Evolutionary conservation across 2,888 invertebrate genomes (phyloP), one percentile per base, ranked within the genome.

Genomic region (Xanthia togata): DNA sequence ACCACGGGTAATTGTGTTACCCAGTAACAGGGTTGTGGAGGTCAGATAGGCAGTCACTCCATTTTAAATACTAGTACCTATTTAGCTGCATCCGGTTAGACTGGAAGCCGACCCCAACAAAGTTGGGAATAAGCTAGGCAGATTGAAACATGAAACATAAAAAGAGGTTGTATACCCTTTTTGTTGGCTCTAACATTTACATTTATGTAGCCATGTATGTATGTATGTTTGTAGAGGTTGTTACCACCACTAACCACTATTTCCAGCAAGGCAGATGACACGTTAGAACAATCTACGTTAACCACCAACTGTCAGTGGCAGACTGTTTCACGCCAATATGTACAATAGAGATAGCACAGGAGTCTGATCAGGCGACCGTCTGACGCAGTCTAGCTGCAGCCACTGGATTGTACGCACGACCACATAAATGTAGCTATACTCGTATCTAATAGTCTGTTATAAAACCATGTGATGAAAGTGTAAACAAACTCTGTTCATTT

Each of bases 301-400:
- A 41, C 20, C n/a, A 41, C 20, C 2, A n/a, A 26, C 44, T 72
- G 60, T 44, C 67, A 67, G 59, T 35, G 31, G 44, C 76, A 76
- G 23, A 20, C 17, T 35, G 31, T 17, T 26, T 11, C 50, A 23
- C 50, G 71, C 71, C 64, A 65, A 38, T 44, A 59, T 20, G 50
- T 71, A 57, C 38, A 38, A 50, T 50, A 44, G 23, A 17, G 26
- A 14, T 35, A 6, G 31, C 71, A 53, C 35, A n/a, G n/a, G 71
- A 59, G 41, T 23, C 9, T 23, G 78, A 8, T 59, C 50, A 59
- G 50, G 41, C 35, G 50, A 76, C n/a, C 41, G 35, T 44, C 17
- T 78, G 50, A 26, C 44, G 44, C 23, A 71, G 23, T 26, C 4
- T 35, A 14, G 12, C 31, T 60, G 50, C 47, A 78, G 53, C 12